Conservation (phyloP, 2,113 vertebrate species). For the Columbina picui region DNA sequence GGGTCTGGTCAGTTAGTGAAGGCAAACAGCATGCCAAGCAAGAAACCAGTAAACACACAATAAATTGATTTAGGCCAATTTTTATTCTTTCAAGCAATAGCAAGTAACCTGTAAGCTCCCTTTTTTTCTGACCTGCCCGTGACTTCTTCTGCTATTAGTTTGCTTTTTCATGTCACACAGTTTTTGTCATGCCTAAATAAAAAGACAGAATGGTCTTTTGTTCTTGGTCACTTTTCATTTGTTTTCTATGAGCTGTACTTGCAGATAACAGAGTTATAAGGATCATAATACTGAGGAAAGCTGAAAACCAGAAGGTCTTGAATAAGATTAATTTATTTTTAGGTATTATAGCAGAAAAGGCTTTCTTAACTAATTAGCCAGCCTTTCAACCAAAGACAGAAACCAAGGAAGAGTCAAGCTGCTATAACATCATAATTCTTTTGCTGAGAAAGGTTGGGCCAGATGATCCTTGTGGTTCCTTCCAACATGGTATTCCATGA, state of each 20-base stretch:
- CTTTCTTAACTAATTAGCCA: not conserved
- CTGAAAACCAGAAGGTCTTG: not conserved
- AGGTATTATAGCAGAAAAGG: not conserved
- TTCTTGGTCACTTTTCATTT: slow-evolving; percentile 7
- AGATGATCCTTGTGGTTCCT: too few relatives aligned
- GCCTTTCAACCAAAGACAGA: not conserved
- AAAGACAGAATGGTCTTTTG: not conserved
- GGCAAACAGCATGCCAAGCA: not conserved
- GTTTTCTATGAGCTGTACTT: not conserved
- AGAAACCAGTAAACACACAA: not conserved
- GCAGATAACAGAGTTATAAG: not conserved
- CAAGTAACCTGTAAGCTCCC: not conserved
- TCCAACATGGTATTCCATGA: too few relatives aligned
- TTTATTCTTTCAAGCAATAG: slow-evolving; percentile 21
- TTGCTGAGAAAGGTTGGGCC: too few relatives aligned
- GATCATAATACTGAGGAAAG: not conserved
- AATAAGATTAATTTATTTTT: not conserved
- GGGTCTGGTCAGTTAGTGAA: not conserved
- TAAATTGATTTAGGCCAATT: slow-evolving; percentile 26
- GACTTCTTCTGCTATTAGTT: not conserved
- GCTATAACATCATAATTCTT: not conserved
- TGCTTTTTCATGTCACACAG: slow-evolving; percentile 15
- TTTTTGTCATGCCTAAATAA: not conserved
- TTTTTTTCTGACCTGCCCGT: slow-evolving; percentile 18
- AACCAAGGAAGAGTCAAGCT: not conserved